Evolutionary conservation across 2,888 invertebrate species (phyloP), one percentile per base, ranked within the genome.

Genomic region (Drosophila parthenogenetica): DNA sequence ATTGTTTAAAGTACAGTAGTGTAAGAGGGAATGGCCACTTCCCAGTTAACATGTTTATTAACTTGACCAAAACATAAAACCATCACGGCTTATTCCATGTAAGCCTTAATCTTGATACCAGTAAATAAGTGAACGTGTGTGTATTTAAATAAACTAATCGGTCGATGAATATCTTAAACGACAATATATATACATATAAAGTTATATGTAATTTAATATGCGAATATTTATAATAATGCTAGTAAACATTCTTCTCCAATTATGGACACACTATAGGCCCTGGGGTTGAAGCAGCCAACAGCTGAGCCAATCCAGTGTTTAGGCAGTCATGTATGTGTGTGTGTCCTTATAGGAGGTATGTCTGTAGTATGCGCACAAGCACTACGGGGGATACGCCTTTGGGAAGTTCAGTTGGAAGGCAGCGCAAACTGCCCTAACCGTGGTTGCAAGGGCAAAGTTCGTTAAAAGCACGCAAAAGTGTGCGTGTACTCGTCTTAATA

Each of bases 261-360:
- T 68, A 65, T 68, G 51, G 35, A 39, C 14, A 46, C 49, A 49
- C 46, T 35, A 22, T 54, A 59, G 60, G 50, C 46, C 50, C 39
- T 71, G 69, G 85, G 80, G 87, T 79, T 74, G 87, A 74, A 72
- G 42, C 46, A 45, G 42, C 42, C 58, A 11, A 58, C 42, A 59
- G 58, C 61, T 71, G 61, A 70, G 82, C 84, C 84, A 85, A 85
- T 85, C 85, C 60, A 74, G 69, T 46, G 79, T 70, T 79, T 70
- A 68, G 68, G 59, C 68, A 79, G 65, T 64, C 63, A 64, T 71
- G 55, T 62, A 76, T 60, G 64, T 63, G 40, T 57, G 32, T 32
- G 13, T 46, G 32, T 22, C 10, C 22, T 45, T 55, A n/a, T n/a
- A 32, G 17, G 1, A 32, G 29, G 48, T 54, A 32, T 71, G n/a